Evolutionary conservation across 2,113 vertebrate species (phyloP).

Genomic region (Camelus dromedarius): DNA sequence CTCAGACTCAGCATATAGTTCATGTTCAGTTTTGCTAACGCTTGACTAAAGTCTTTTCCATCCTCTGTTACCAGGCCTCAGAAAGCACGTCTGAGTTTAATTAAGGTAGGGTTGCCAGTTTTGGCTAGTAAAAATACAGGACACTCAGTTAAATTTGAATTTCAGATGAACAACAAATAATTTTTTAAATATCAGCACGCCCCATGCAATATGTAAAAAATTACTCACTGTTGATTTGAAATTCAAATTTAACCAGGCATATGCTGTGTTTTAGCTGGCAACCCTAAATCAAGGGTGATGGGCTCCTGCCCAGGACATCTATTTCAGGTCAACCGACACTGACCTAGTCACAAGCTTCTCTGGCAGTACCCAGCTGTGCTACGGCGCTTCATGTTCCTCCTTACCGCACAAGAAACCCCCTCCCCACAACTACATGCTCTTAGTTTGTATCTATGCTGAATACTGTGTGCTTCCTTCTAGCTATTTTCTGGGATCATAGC

Average conservation of each 20-base stretch:
- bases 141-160: not conserved
- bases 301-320: not conserved
- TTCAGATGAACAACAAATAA: not conserved
- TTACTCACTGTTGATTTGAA: not conserved
- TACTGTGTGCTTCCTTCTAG: not conserved
- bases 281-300: not conserved
- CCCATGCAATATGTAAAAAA: not conserved
- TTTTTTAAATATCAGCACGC: not conserved
- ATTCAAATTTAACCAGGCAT: not conserved
- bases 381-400: not conserved
- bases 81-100: not conserved
- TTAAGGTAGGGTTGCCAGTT: not conserved
- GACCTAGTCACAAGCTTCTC: not conserved
- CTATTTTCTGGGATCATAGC: not conserved
- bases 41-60: not conserved
- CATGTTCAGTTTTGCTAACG: not conserved
- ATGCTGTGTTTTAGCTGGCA: not conserved
- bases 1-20: not conserved
- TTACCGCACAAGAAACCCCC: not conserved
- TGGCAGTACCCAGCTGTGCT: not conserved
- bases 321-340: not conserved
- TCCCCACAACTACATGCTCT: not conserved
- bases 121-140: constrained; percentile 33
- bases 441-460: not conserved
- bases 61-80: not conserved